Evolutionary conservation across 2,797 vertebrate genomes (phyloP).

Genomic region (Crocodylus rhombifer): DNA sequence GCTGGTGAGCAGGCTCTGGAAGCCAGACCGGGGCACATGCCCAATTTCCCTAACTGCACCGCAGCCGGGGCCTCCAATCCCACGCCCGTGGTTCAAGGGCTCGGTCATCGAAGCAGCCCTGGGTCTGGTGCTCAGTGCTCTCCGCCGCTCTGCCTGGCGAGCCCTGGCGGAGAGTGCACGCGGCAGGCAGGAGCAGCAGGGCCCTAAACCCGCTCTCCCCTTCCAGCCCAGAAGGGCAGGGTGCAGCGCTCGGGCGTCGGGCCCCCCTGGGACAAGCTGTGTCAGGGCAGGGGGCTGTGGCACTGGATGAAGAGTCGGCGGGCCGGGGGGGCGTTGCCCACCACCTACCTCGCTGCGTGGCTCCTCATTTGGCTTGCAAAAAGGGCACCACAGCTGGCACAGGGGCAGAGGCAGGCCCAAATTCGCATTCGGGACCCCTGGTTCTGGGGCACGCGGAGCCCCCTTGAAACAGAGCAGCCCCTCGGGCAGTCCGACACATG

Average conservation of each 20-base stretch:
- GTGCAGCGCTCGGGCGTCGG: no score
- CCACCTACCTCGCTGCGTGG: no score
- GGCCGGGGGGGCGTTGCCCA: no score
- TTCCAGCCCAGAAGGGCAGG: background rate
- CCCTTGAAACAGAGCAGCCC: background rate
- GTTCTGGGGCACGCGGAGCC: background rate
- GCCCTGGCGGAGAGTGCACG: background rate
- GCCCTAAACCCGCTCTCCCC: background rate
- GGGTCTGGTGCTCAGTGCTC: background rate
- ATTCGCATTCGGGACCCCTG: background rate
- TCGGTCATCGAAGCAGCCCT: background rate
- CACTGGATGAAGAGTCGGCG: no score
- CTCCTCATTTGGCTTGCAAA: no score
- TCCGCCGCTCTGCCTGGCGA: background rate
- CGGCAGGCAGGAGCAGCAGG: background rate
- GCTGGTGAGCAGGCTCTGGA: background rate
- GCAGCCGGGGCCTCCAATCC: background rate
- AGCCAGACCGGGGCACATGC: background rate
- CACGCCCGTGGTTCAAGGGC: background rate
- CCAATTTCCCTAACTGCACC: background rate
- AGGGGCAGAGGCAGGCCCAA: background rate
- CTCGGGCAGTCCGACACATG: fast-evolving
- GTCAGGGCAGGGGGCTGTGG: no score
- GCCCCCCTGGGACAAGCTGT: background rate
- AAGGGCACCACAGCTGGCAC: background rate